Evolutionary conservation across 2,113 vertebrate genomes (phyloP), one percentile per base, ranked within the genome.

Genomic region (Oncorhynchus clarkii): DNA sequence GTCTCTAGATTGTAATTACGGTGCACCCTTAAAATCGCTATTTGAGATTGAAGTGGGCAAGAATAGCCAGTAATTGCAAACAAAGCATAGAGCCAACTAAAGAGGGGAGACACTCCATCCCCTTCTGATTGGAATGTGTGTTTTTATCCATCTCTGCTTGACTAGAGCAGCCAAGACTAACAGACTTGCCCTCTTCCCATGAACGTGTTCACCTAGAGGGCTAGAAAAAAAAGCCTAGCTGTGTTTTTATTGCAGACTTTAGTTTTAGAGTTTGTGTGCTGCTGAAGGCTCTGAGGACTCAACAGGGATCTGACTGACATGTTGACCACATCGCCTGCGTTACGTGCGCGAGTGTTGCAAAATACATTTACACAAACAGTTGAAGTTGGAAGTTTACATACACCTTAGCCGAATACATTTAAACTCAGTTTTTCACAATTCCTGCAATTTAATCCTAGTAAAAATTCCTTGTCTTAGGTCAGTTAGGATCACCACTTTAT

Each of bases 171-270:
- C 81, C 82, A 88, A 82, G 71, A 78, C 78, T 71, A 85, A 85
- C 78, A 85, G 29, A 81, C 29, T 70, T 66, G 69, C 59, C 67
- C 78, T 81, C 85, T 85, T 84, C 84, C 78, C 82, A 80, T 86
- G 78, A 74, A 83, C 69, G 49, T 78, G 67, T 79, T 71, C 57
- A 86, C 72, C 79, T 67, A 67, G 45, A 20, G 74, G 76, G 73
- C 22, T 57, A n/a, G 62, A 71, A 79, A 62, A 73, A 64, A 70
- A 65, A 70, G 62, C 27, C 75, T 34, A 1, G 18, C 59, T 34
- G n/a, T 69, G 77, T 75, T 82, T 80, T 84, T 75, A 85, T 71
- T 79, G 66, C 75, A 82, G 71, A 80, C 34, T 74, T 88, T 80
- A 70, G 73, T 81, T 83, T 86, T 82, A 84, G 74, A 76, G 80